Base-by-base conservation (phyloP, 2,797 vertebrate species). In the Luscinia megarhynchos region DNA sequence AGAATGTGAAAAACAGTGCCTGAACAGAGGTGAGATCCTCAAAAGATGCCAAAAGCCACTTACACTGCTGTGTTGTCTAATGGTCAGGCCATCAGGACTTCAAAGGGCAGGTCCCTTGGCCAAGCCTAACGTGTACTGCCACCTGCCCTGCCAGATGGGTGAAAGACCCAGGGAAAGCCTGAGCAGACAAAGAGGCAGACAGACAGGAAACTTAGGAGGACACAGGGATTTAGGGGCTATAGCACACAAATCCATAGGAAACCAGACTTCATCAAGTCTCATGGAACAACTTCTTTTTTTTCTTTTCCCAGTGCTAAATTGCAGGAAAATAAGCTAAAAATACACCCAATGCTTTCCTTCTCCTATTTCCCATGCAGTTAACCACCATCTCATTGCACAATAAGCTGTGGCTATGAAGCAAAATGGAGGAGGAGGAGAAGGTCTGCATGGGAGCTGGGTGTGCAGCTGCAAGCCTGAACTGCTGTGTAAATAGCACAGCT, bases 311-410 rank as follows among this genome's bases (percentile, higher is more conserved):
- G 69, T 91, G 67, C 70, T 84, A 84, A 91, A 86, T 69, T 76
- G 40, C 87, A 95, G 87, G 89, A 88, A 95, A 96, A 91, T 68
- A 86, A 91, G 80, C 84, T 96, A 94, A 95, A 95, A 93, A 91
- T 93, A 95, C 43, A 69, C 55, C 53, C 4, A 1, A 14, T 93
- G 66, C 55, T 95, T 95, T 95, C 93, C 92, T 91, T 91, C 73
- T 91, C 87, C 79, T 87, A 50, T 91, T 95, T 96, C 95, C 94
- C 91, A 15, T 75, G 51, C 66, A 86, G 66, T 74, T 92, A 68
- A 89, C 84, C 68, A 77, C 58, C 1, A 3, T 15, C 53, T 89
- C 78, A 15, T 89, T 70, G 32, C 68, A 77, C 53, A 78, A 21
- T 69, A 72, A 89, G 23, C 61, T 5, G 12, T 86, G 79, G 40